Base-by-base conservation (phyloP, 2,797 vertebrate genomes). In the Cercopithecus mitis region DNA sequence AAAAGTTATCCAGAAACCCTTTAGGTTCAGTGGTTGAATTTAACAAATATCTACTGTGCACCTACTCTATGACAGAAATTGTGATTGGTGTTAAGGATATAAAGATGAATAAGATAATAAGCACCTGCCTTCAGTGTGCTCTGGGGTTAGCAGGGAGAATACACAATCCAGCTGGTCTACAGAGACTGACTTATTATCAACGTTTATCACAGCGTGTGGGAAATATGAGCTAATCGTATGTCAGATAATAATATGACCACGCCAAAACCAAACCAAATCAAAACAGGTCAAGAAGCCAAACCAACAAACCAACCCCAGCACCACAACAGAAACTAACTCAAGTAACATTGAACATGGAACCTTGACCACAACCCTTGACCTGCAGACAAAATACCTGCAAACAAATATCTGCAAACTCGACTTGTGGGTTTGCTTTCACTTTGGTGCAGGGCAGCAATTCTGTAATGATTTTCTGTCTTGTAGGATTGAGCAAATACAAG, bases 141-240 rank as follows among this genome's bases (percentile, higher is more conserved):
- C 33, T 7, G 1, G 0, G 20, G 30, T 33, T 14, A 15, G 33
- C 36, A n/a, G 1, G 33, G 61, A 45, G 9, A 83, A 55, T 0
- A 27, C 24, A 17, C 13, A 7, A 27, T 30, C 50, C 57, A 2
- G 6, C 33, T 1, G 15, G 7, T 13, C 27, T n/a, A n/a, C 1
- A 6, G 7, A 47, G 14, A 33, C 4, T 0, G 15, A 19, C 11
- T 27, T 0, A 2, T 3, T 36, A 33, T 7, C 67, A 7, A 12
- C 1, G 4, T 24, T 41, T 24, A 27, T 4, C 52, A 27, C 7
- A 20, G 72, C 41, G 0, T 39, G 24, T 19, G 24, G 61, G 64
- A 43, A 67, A 30, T 15, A 3, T 7, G 13, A 7, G 1, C 13
- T 11, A 10, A 57, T 25, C 0, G 3, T 2, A 17, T 57, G 41